Conservation (phyloP, 1,140 invertebrate species). For the Drosophila kurseongensis region DNA sequence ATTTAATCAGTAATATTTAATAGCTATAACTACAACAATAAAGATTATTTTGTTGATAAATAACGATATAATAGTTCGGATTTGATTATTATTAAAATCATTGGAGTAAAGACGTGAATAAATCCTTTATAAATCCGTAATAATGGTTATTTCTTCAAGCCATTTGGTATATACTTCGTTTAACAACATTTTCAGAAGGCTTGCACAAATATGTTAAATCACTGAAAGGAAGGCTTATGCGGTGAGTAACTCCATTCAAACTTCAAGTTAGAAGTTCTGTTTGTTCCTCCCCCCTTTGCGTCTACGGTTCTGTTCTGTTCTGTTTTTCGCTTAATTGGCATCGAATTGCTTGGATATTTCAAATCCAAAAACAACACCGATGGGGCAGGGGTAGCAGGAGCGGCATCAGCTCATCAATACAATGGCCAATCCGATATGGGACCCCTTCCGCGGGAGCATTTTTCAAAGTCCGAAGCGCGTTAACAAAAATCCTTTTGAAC, state of each 20-base stretch:
- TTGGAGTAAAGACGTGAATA: too few relatives aligned
- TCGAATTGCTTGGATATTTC: slow-evolving; percentile 80
- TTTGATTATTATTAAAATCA: too few relatives aligned
- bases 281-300: neutral
- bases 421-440: slow-evolving; percentile 58
- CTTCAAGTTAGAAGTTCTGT: slow-evolving; percentile 21
- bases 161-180: neutral
- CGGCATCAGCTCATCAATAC: slow-evolving; percentile 67
- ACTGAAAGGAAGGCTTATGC: neutral
- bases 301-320: slow-evolving; percentile 14
- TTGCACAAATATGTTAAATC: slow-evolving; percentile 1
- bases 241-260: slow-evolving; percentile 12
- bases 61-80: too few relatives aligned
- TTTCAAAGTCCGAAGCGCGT: slow-evolving; percentile 80
- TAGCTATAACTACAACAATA: too few relatives aligned
- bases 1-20: too few relatives aligned
- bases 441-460: slow-evolving; percentile 46
- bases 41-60: too few relatives aligned
- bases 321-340: slow-evolving; percentile 70
- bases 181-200: neutral
- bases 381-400: slow-evolving; percentile 9
- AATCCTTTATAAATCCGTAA: too few relatives aligned
- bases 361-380: slow-evolving; percentile 44
- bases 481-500: slow-evolving; percentile 83
- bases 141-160: too few relatives aligned